Base-by-base conservation (phyloP, 2,888 invertebrate genomes). In the Hirtodrosophila trivittata region DNA sequence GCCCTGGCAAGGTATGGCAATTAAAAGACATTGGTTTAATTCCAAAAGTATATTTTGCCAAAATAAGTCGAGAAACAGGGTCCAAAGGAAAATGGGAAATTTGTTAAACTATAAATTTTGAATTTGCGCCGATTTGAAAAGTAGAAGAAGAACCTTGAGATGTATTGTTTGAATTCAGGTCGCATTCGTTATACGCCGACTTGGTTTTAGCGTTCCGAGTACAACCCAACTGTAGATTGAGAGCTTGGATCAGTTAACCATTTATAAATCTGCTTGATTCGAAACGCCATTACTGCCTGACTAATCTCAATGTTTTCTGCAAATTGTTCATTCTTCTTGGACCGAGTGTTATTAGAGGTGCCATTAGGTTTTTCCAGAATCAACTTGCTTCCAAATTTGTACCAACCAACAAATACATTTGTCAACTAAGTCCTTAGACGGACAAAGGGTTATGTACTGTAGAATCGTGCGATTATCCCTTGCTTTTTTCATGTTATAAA, bases 331-430 rank as follows among this genome's bases (percentile, higher is more conserved):
- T 14, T 58, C 39, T 46, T 63, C 41, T 51, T 41, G 58, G 51
- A 64, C 58, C 32, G 49, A 55, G 47, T 58, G 46, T 55, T 55
- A 38, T 54, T 50, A 35, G 10, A 52, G 59, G 28, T 30, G 16
- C 52, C 25, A 64, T 10, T 10, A 35, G 47, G 6, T 18, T 51
- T 43, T 32, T 47, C 28, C 9, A 33, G 10, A 42, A 43, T 57
- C 73, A 72, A 72, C 74, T 62, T 52, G 74, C 72, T 74, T 73
- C 74, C 58, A 54, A 43, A 46, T 39, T 14, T 45, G 39, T 55
- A 60, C 65, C 55, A 65, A 60, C 55, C 54, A 65, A 59, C 54
- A 60, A 46, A 55, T 60, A 55, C 60, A 51, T 49, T 65, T 25
- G 45, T 55, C 52, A 46, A 43, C n/a, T 21, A 39, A 38, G 62